Base-by-base conservation (phyloP, 2,797 vertebrate genomes). In the Enteromius radiatus region DNA sequence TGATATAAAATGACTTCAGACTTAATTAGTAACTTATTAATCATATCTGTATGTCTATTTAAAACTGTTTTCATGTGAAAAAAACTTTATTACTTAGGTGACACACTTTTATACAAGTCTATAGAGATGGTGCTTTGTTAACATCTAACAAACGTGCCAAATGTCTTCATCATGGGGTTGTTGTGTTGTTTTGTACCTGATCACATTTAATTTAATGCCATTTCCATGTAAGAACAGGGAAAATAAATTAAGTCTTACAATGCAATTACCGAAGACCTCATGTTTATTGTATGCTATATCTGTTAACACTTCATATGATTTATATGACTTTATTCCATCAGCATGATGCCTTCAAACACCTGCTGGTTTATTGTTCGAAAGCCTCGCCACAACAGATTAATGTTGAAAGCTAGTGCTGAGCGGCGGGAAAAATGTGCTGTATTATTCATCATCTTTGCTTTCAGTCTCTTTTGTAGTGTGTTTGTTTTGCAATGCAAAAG, bases 221-320 rank as follows among this genome's bases (percentile, higher is more conserved):
- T 82, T 79, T 86, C 76, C 87, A 89, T 90, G 88, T 88, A 87
- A 85, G 71, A 65, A 87, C 84, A 21, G 81, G 49, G 38, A 78
- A 56, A 92, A 92, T 91, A 93, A 91, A 92, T 88, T 80, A 36
- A 81, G 78, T 88, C 54, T 88, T 87, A 83, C 70, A 82, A 47
- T 49, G 75, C 54, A 21, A 83, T 84, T 71, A 80, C 45, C 63
- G 47, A 38, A 80, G 67, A 70, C 80, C 75, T 36, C 52, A 12
- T 84, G 82, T 26, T 68, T 76, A 84, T 69, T 85, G 43, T 52
- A 43, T 19, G 41, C 67, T n/a, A 49, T 54, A 33, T 74, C 74
- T 81, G 47, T 82, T 84, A 56, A 75, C 73, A 61, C 31, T 82
- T 80, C 23, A 69, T n/a, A 31, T 84, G 79, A 83, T 88, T 83